phyloP scores from a whole-genome alignment of 2,888 invertebrate genomes.

The Limenitis camilla region DNA sequence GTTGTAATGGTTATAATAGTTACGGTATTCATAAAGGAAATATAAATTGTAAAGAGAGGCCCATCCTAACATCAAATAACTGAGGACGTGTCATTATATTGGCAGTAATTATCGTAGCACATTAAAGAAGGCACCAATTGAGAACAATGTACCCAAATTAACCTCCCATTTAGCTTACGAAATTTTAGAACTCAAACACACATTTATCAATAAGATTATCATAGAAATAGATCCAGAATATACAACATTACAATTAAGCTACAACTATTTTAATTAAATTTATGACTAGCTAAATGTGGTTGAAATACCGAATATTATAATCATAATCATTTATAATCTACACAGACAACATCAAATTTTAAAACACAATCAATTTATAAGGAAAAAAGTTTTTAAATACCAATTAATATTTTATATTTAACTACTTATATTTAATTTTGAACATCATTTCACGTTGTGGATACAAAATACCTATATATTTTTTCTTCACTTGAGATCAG shows the following conservation, averaged over 20 bases:
- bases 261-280: constrained; percentile 9
- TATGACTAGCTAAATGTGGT: constrained; percentile 21
- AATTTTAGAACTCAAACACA: background rate
- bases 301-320: constrained; percentile 5
- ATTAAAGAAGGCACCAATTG: constrained; percentile 12
- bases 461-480: background rate
- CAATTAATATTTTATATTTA: background rate
- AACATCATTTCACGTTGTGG: background rate
- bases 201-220: background rate
- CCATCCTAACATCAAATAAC: background rate
- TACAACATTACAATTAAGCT: constrained; percentile 1
- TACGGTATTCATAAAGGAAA: background rate
- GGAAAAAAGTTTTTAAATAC: background rate
- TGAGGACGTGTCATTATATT: constrained; percentile 5
- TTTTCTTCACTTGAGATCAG: constrained; percentile 4
- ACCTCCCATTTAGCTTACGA: background rate
- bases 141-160: constrained; percentile 9
- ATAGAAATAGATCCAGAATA: background rate
- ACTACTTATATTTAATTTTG: background rate
- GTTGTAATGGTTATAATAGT: no score
- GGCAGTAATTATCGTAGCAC: constrained; percentile 14
- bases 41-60: background rate
- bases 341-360: no score
- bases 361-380: background rate
- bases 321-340: background rate